These are phyloP conservation scores for Seira ritae DNA, from an alignment of 2,888 invertebrate species.

Conservation along the genomic window DNA sequence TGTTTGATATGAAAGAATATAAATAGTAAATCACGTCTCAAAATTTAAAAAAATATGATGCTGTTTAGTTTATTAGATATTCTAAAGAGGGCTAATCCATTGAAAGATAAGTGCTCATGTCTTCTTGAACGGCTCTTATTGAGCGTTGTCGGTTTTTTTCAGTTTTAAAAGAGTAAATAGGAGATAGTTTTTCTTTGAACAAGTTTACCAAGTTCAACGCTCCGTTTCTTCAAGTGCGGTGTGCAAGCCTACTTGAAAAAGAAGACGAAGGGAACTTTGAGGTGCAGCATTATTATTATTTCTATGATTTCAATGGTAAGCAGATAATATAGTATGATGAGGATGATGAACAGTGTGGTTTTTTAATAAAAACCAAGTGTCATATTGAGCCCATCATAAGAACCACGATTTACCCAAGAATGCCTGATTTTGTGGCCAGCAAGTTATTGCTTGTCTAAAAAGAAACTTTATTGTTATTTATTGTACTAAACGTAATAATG, in stretches of 20 bases:
- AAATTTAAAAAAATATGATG: background rate
- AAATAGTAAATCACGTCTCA: background rate
- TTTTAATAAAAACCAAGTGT: no score
- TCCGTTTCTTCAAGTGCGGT: slow-evolving; percentile 20
- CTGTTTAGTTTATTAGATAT: background rate
- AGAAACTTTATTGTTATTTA: slow-evolving; percentile 1
- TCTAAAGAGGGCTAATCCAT: slow-evolving; percentile 10
- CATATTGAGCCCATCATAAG: slow-evolving; percentile 17
- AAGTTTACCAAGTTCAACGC: slow-evolving; percentile 43
- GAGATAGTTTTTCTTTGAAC: slow-evolving; percentile 12
- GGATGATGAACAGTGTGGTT: slow-evolving; percentile 39
- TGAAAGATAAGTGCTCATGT: background rate
- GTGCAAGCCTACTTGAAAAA: background rate
- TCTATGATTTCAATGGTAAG: slow-evolving; percentile 5
- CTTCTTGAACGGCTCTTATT: slow-evolving; percentile 19
- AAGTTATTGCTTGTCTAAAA: slow-evolving; percentile 16
- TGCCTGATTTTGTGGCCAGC: slow-evolving; percentile 8
- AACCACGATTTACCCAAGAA: slow-evolving; percentile 13
- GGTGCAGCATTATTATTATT: background rate
- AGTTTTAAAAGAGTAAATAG: background rate
- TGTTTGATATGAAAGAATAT: no score
- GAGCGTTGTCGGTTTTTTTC: background rate
- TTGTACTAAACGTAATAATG: slow-evolving; percentile 11
- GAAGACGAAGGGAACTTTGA: background rate
- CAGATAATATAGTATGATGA: slow-evolving; percentile 17